These are phyloP conservation scores for Pheosia tremula DNA, from an alignment of 2,888 invertebrate species.

Conservation along the genomic window DNA sequence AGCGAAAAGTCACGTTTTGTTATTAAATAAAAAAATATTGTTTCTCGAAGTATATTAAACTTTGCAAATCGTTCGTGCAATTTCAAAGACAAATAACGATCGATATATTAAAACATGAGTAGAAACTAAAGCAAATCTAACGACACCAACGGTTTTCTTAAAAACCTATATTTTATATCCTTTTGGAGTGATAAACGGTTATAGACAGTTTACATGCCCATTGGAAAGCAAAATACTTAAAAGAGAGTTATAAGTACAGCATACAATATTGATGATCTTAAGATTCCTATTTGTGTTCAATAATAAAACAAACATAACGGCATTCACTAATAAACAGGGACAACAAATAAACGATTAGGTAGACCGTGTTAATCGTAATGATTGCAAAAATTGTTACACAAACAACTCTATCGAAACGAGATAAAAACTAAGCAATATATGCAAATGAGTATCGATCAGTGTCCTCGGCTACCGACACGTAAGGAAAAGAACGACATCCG, in stretches of 20 bases:
- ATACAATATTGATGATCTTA: too few species aligned
- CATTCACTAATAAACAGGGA: neutral
- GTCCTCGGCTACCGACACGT: conserved; percentile 43
- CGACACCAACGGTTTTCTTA: neutral
- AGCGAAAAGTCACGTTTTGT: neutral
- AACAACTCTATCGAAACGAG: conserved; percentile 9
- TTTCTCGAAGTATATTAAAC: neutral
- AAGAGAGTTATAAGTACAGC: neutral
- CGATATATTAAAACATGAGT: neutral
- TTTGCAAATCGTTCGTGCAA: neutral
- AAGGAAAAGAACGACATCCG: conserved; percentile 56
- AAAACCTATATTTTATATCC: neutral
- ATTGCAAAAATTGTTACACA: neutral
- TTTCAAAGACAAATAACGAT: neutral
- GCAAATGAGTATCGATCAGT: conserved; percentile 54
- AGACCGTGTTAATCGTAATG: neutral
- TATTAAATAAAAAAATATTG: neutral
- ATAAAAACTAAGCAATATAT: conserved; percentile 26
- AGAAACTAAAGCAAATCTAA: neutral
- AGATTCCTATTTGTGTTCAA: too few species aligned
- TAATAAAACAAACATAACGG: neutral
- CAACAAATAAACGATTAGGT: neutral
- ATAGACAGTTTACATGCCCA: neutral
- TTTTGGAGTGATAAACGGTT: neutral
- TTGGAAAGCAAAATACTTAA: neutral